Evolutionary conservation across 2,888 invertebrate genomes (phyloP).

Genomic region (Rotaria socialis): DNA sequence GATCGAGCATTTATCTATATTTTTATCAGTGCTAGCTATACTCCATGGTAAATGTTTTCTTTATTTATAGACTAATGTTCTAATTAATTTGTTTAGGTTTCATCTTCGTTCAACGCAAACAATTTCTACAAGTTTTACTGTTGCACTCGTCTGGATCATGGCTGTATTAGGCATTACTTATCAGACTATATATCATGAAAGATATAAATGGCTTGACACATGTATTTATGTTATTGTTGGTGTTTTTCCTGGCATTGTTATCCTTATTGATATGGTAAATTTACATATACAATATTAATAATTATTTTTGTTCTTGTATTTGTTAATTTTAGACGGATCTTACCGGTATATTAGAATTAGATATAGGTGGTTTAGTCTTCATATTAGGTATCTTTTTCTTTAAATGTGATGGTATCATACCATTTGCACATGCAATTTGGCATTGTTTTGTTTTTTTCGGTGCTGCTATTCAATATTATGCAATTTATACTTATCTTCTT

Average conservation of each 20-base stretch:
- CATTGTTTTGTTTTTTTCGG: constrained; percentile 86
- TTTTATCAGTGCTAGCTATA: constrained; percentile 94
- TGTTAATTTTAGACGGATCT: constrained; percentile 66
- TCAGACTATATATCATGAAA: constrained; percentile 88
- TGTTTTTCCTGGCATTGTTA: constrained; percentile 75
- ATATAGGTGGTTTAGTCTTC: constrained; percentile 80
- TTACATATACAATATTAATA: neutral
- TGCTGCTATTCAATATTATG: constrained; percentile 80
- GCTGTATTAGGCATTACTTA: constrained; percentile 83
- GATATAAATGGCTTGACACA: constrained; percentile 78
- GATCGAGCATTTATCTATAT: constrained; percentile 94
- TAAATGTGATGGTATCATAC: constrained; percentile 85
- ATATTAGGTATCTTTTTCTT: constrained; percentile 84
- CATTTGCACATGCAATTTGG: constrained; percentile 96
- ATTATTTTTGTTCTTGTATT: neutral
- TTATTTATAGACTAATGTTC: neutral
- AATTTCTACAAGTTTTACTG: constrained; percentile 48
- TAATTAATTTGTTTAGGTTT: constrained; percentile 50
- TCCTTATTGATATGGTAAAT: constrained; percentile 61
- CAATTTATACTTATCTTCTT: constrained; percentile 66
- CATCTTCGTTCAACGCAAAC: constrained; percentile 51
- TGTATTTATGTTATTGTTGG: constrained; percentile 83
- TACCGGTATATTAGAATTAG: constrained; percentile 76
- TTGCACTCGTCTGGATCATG: constrained; percentile 71
- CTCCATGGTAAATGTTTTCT: constrained; percentile 71